Evolutionary conservation across 2,113 vertebrate genomes (phyloP).

Genomic region (Cephalopholis sonnerati): DNA sequence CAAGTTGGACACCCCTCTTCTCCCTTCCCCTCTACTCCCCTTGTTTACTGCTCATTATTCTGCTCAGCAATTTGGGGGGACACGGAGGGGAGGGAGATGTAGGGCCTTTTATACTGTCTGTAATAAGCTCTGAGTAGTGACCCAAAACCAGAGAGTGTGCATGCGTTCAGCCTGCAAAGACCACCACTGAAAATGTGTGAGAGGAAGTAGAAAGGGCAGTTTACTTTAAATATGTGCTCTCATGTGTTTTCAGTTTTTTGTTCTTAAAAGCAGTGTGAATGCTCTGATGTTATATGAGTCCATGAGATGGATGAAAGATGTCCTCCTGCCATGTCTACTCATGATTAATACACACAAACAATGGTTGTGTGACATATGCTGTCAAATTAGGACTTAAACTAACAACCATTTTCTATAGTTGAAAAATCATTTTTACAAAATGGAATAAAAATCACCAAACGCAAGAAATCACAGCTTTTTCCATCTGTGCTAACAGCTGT

Average conservation of each 20-base stretch:
- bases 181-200: not conserved
- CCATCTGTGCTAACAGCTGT: too few species aligned
- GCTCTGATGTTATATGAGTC: not conserved
- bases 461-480: too few species aligned
- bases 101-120: constrained; percentile 51
- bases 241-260: not conserved
- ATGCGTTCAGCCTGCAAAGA: not conserved
- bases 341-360: not conserved
- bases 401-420: not conserved
- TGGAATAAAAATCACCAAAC: too few species aligned
- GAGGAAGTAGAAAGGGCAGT: not conserved
- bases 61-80: constrained; percentile 49
- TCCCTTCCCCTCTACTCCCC: constrained; percentile 34
- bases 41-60: constrained; percentile 81
- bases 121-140: constrained; percentile 48
- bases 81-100: constrained; percentile 47
- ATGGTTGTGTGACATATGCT: not conserved
- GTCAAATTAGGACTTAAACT: not conserved
- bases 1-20: constrained; percentile 35
- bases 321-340: not conserved
- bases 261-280: not conserved
- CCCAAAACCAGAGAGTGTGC: constrained; percentile 45
- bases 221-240: not conserved
- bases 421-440: too few species aligned
- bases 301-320: not conserved